These are phyloP conservation scores for Toxostoma redivivum DNA, from an alignment of 2,113 vertebrate species.

Conservation along the genomic window DNA sequence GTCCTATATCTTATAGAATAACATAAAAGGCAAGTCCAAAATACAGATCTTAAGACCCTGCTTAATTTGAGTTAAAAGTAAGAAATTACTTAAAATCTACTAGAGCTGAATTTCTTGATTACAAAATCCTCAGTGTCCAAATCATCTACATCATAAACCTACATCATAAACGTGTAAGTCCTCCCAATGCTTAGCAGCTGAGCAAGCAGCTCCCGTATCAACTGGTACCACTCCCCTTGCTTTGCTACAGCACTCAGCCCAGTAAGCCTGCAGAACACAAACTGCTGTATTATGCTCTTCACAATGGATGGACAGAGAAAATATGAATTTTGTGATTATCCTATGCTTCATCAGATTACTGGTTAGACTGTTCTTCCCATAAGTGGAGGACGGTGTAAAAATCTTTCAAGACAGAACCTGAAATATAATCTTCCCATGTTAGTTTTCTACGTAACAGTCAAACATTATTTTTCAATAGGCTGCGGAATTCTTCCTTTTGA, in stretches of 20 bases:
- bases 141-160: not conserved
- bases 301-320: not conserved
- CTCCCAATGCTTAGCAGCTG: not conserved
- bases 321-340: not conserved
- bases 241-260: not conserved
- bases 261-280: not conserved
- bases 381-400: not conserved
- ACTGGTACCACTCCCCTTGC: not conserved
- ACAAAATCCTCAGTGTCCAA: not conserved
- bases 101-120: not conserved
- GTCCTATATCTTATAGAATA: not conserved
- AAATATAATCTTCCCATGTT: not conserved
- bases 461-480: not conserved
- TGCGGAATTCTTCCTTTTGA: not conserved
- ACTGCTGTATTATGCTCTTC: not conserved
- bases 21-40: not conserved
- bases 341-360: not conserved
- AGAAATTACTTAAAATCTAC: not conserved
- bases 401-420: not conserved
- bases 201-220: not conserved
- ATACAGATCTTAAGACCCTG: not conserved
- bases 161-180: not conserved
- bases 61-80: not conserved
- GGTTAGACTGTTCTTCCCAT: not conserved
- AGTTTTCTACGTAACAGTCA: not conserved